A percentile compares a stretch with the other conserved stretches of the same genome.
Conservation (phyloP, 2,888 invertebrate genomes). For the Pandemis cinnamomeana region DNA sequence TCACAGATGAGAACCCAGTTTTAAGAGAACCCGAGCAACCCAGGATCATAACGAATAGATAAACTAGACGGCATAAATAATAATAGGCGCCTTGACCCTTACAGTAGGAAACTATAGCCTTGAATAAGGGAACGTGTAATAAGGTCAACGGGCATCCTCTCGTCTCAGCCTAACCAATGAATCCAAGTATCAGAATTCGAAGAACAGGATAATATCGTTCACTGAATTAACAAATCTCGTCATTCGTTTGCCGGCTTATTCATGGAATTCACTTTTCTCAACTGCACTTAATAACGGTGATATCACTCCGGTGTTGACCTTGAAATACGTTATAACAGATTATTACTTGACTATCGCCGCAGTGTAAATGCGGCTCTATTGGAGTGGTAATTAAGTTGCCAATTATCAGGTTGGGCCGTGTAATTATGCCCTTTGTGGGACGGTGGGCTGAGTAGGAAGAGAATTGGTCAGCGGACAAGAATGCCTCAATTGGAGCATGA, state of each 20-base stretch:
- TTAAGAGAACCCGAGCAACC: no score
- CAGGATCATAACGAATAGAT: no score
- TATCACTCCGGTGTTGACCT: constrained; percentile 18
- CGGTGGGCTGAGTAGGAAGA: constrained; percentile 65
- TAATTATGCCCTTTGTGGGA: constrained; percentile 60
- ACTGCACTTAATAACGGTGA: not conserved
- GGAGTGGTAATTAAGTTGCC: not conserved
- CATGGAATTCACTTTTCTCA: not conserved
- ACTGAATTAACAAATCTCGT: not conserved
- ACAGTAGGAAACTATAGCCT: no score
- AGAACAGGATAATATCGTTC: not conserved
- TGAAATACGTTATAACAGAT: constrained; percentile 10
- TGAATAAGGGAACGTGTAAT: no score
- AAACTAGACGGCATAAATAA: no score
- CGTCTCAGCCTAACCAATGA: no score
- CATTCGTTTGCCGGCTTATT: not conserved
- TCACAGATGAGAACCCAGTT: no score
- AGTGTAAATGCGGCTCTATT: not conserved
- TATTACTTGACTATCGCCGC: not conserved
- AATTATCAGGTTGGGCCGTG: not conserved
- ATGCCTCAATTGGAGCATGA: constrained; percentile 59
- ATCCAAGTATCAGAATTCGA: no score
- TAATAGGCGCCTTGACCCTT: no score
- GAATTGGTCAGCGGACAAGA: constrained; percentile 54
- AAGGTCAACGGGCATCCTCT: no score